Conservation (phyloP, 2,888 invertebrate genomes). For the Caenorhabditis sinica region DNA sequence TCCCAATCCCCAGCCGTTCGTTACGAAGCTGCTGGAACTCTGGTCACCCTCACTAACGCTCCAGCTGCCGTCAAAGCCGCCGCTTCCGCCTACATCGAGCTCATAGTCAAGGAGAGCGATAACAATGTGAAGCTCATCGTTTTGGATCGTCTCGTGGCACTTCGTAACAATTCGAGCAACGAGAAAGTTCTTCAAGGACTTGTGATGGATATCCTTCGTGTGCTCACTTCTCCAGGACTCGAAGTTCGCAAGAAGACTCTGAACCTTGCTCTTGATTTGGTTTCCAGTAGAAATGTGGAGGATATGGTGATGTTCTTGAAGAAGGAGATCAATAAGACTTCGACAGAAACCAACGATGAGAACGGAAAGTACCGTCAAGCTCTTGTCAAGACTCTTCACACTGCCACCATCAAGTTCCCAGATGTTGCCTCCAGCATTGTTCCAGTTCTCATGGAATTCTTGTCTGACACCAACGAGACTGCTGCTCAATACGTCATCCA, state of each 20-base stretch:
- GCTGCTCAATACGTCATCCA: conserved; percentile 96
- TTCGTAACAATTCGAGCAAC: conserved; percentile 87
- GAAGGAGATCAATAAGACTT: conserved; percentile 83
- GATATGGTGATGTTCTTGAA: conserved; percentile 86
- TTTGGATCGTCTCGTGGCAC: conserved; percentile 92
- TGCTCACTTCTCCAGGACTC: conserved; percentile 72
- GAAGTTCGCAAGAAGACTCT: conserved; percentile 91
- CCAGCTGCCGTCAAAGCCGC: conserved; percentile 98
- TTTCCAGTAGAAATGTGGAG: conserved; percentile 93
- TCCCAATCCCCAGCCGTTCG: conserved; percentile 95
- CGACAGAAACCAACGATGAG: conserved; percentile 89
- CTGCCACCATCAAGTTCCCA: conserved; percentile 87
- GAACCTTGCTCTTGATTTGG: conserved; percentile 92
- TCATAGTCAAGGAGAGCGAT: conserved; percentile 99
- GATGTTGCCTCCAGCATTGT: conserved; percentile 94
- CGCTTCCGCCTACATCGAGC: conserved; percentile 97
- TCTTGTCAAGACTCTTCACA: conserved; percentile 94
- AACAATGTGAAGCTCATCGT: conserved; percentile 99
- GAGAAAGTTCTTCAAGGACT: conserved; percentile 87
- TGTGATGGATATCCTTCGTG: conserved; percentile 97
- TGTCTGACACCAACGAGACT: conserved; percentile 88
- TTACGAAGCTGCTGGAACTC: conserved; percentile 97
- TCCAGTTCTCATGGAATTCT: conserved; percentile 94
- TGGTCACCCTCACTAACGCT: conserved; percentile 96
- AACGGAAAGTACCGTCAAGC: conserved; percentile 94